Evolutionary conservation across 1,140 invertebrate species (phyloP).

Genomic region (Cryptotermes secundus): DNA sequence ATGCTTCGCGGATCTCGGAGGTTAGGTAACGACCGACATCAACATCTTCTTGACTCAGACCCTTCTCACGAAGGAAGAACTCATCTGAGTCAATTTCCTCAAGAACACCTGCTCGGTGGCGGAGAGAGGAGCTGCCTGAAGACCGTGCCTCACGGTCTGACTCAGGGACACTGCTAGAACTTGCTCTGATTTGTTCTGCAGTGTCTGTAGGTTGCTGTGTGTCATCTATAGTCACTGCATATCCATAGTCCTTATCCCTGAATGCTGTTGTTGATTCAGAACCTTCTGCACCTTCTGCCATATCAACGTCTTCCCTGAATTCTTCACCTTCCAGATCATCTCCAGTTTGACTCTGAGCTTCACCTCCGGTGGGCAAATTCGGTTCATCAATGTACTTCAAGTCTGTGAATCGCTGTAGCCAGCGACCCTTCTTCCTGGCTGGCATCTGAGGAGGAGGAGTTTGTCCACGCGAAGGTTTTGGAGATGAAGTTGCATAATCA

Average conservation of each 20-base stretch:
- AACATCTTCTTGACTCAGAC: conserved; percentile 78
- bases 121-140: conserved; percentile 53
- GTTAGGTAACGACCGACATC: conserved; percentile 72
- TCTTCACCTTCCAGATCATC: background rate
- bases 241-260: conserved; percentile 39
- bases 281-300: conserved; percentile 17
- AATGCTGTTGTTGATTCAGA: conserved; percentile 38
- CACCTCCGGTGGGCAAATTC: conserved; percentile 31
- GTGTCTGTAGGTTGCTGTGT: background rate
- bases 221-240: conserved; percentile 39
- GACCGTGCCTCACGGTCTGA: conserved; percentile 51
- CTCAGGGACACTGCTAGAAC: conserved; percentile 37
- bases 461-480: conserved; percentile 43
- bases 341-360: background rate
- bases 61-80: conserved; percentile 76
- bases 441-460: conserved; percentile 48
- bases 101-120: conserved; percentile 61
- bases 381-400: conserved; percentile 37
- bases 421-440: conserved; percentile 47
- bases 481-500: conserved; percentile 47
- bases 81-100: conserved; percentile 85
- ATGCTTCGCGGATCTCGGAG: conserved; percentile 75
- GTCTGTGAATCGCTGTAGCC: conserved; percentile 54
- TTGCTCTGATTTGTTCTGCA: background rate
- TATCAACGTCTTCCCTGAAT: background rate